Evolutionary conservation across 2,888 invertebrate genomes (phyloP), one percentile per base, ranked within the genome.

Genomic region (Trichogramma dendrolimi): DNA sequence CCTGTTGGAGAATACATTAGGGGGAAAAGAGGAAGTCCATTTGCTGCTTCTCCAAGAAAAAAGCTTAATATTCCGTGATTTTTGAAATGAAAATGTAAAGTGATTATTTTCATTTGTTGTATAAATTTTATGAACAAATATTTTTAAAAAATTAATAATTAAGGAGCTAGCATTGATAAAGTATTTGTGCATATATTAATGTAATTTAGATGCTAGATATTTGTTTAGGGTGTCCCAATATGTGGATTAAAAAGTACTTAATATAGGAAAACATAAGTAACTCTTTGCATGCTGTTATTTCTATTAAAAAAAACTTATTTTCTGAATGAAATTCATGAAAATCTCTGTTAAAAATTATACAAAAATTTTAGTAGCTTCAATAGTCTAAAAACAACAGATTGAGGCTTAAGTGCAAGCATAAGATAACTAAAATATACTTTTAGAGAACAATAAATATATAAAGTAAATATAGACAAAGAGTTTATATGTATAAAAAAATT

Each of bases 1-100:
- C 69, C 69, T 27, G 65, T 69, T 49, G 63, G 63, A 14, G 67
- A 69, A 53, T 69, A 69, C 40, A 69, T 69, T 40, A 64, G 54
- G 64, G 65, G 68, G 47, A 65, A 64, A 50, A 60, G 64, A 14
- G 58, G 38, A 53, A 64, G 62, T 51, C 66, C 66, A 48, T 66
- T 60, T 49, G 46, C 64, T 62, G 49, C 11, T 50, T 66, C 66
- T 53, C 62, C 64, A 51, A 58, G 1, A 44, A 66, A 62, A 42
- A 63, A 62, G 39, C 27, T 27, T 27, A 27, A 27, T 27, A 27
- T 27, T 27, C 27, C 27, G 27, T 27, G 27, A 27, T 27, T 27
- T 27, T 27, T 27, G 27, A 27, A 27, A 27, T 2, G 27, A 2
- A 27, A 27, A 27, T 27, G 27, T 2, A 2, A 27, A 27, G 27